These are phyloP conservation scores for Pseudochaenichthys georgianus DNA, from an alignment of 2,797 vertebrate species.

Conservation along the genomic window DNA sequence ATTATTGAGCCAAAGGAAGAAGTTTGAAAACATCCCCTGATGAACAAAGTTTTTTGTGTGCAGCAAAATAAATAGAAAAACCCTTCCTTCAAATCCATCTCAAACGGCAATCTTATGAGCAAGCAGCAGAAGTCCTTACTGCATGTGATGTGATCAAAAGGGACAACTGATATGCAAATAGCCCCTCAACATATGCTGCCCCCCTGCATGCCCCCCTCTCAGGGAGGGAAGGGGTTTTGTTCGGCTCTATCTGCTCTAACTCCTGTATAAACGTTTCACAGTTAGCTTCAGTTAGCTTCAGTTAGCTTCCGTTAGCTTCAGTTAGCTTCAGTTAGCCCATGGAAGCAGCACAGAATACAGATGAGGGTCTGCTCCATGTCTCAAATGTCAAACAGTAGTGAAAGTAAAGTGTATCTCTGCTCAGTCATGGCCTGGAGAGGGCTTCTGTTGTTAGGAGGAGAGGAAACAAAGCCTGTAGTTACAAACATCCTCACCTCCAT, in stretches of 20 bases:
- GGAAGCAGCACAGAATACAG: conserved; percentile 24
- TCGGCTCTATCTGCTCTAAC: conserved; percentile 37
- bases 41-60: not conserved
- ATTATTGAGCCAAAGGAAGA: not conserved
- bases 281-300: too few species aligned
- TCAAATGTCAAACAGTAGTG: conserved; percentile 5
- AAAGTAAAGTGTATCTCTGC: conserved; percentile 16
- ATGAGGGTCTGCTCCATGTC: not conserved
- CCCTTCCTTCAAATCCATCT: conserved; percentile 60
- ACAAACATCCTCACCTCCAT: conserved; percentile 5
- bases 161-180: conserved; percentile 84
- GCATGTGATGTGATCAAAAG: conserved; percentile 80
- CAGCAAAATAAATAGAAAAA: conserved; percentile 61
- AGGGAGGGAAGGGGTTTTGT: conserved; percentile 64
- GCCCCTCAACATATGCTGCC: conserved; percentile 72
- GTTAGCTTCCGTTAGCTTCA: too few species aligned
- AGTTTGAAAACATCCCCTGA: not conserved
- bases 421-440: not conserved
- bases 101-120: conserved; percentile 75
- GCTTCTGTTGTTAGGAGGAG: not conserved
- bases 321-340: conserved; percentile 16
- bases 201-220: conserved; percentile 36
- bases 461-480: not conserved
- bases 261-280: conserved; percentile 33
- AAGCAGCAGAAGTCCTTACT: conserved; percentile 72